Percentiles rank a stretch among this genome's conserved stretches.
These are phyloP conservation scores for Seriola aureovittata DNA, from an alignment of 2,113 vertebrate species.

Conservation along the genomic window DNA sequence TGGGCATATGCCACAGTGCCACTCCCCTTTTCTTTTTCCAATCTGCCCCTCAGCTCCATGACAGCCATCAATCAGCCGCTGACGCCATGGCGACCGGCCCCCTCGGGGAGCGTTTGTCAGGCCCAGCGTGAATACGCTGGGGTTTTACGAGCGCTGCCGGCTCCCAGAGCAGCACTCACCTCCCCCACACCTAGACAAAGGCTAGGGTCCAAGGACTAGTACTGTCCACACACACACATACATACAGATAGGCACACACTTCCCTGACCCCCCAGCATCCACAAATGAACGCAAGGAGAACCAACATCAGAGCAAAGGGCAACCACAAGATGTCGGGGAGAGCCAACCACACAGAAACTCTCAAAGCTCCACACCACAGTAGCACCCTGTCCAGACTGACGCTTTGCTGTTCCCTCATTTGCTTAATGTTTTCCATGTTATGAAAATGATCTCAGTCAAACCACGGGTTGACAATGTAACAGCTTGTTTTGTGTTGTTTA, in stretches of 20 bases:
- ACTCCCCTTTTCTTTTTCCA: slow-evolving; percentile 87
- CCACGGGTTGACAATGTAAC: slow-evolving; percentile 6
- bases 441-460: slow-evolving; percentile 57
- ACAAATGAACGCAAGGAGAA: slow-evolving; percentile 49
- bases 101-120: slow-evolving; percentile 88
- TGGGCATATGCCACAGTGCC: slow-evolving; percentile 88
- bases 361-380: slow-evolving; percentile 34
- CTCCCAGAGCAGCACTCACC: slow-evolving; percentile 77
- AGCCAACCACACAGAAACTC: slow-evolving; percentile 41
- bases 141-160: slow-evolving; percentile 82
- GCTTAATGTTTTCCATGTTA: slow-evolving; percentile 66
- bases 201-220: slow-evolving; percentile 79
- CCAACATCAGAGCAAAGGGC: slow-evolving; percentile 50
- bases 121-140: slow-evolving; percentile 87
- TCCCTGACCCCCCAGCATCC: slow-evolving; percentile 47
- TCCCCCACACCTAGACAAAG: slow-evolving; percentile 86
- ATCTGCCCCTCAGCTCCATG: slow-evolving; percentile 88
- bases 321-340: slow-evolving; percentile 65
- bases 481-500: slow-evolving; percentile 5
- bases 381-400: slow-evolving; percentile 49
- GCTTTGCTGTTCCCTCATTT: slow-evolving; percentile 51
- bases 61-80: slow-evolving; percentile 92
- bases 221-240: slow-evolving; percentile 64
- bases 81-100: slow-evolving; percentile 89
- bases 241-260: slow-evolving; percentile 17